These are phyloP conservation scores for Diploptera punctata DNA, from an alignment of 2,888 invertebrate genomes.

Conservation along the genomic window DNA sequence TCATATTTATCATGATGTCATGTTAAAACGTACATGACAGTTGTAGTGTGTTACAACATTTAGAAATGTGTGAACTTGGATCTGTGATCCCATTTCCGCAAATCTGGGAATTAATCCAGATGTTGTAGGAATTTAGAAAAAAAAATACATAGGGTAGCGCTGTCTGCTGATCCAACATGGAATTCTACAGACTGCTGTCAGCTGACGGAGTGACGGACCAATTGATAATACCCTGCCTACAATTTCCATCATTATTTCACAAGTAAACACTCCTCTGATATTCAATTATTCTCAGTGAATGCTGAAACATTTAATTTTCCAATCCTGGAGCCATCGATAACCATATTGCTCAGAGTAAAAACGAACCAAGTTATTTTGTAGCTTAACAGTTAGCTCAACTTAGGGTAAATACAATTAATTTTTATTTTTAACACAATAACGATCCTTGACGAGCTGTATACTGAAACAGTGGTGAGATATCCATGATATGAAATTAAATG, in stretches of 20 bases:
- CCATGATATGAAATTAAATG: too few species aligned
- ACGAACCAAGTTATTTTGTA: too few species aligned
- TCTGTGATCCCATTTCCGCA: not conserved
- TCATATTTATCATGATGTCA: not conserved
- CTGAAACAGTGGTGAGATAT: too few species aligned
- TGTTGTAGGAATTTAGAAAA: constrained; percentile 10
- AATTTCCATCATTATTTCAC: constrained; percentile 14
- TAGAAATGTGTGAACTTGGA: not conserved
- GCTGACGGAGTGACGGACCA: not conserved
- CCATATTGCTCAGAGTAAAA: too few species aligned
- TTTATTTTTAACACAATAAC: too few species aligned
- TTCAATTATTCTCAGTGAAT: constrained; percentile 15
- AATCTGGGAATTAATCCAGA: not conserved
- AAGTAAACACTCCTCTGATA: constrained; percentile 8
- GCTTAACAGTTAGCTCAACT: too few species aligned
- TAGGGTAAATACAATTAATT: too few species aligned
- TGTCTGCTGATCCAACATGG: constrained; percentile 3
- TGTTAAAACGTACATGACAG: not conserved
- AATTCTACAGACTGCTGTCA: not conserved
- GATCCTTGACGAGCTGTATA: too few species aligned
- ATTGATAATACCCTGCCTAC: constrained; percentile 6
- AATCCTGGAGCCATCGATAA: constrained; percentile 13
- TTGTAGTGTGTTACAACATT: not conserved
- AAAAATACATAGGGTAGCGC: too few species aligned
- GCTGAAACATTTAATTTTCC: constrained; percentile 10